phyloP scores from a whole-genome alignment of 1,140 invertebrate species.

The Linepithema humile region DNA sequence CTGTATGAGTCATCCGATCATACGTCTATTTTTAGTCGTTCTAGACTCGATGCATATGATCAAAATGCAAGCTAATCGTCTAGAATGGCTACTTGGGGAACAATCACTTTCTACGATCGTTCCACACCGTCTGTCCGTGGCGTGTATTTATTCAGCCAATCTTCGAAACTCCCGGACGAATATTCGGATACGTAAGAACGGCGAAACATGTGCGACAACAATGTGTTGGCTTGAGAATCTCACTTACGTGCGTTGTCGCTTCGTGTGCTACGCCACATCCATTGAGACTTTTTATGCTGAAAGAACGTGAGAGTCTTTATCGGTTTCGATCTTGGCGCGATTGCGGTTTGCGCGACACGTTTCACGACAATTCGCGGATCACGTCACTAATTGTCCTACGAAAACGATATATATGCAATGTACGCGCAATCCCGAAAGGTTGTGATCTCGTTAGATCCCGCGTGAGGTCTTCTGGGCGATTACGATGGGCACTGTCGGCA shows the following conservation, averaged over 20 bases:
- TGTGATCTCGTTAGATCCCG: neutral
- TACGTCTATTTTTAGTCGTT: neutral
- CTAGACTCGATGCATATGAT: neutral
- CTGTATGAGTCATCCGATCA: neutral
- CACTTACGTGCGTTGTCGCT: too few relatives aligned
- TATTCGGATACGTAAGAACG: too few relatives aligned
- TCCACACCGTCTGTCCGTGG: neutral
- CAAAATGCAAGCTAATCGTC: neutral
- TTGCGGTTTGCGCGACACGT: neutral
- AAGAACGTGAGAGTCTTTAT: neutral
- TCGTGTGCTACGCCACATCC: too few relatives aligned
- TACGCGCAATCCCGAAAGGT: neutral
- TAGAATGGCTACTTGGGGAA: neutral
- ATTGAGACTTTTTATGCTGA: neutral
- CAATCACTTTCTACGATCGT: constrained; percentile 10
- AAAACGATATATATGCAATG: neutral
- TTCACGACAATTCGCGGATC: neutral
- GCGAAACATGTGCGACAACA: too few relatives aligned
- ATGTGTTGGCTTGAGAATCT: too few relatives aligned
- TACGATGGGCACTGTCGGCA: neutral
- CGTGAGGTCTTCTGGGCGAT: neutral
- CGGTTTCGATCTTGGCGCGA: neutral
- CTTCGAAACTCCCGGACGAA: neutral
- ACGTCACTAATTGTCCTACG: neutral
- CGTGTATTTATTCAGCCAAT: neutral